Conservation (phyloP, 2,113 vertebrate species). For the Cyanistes caeruleus region DNA sequence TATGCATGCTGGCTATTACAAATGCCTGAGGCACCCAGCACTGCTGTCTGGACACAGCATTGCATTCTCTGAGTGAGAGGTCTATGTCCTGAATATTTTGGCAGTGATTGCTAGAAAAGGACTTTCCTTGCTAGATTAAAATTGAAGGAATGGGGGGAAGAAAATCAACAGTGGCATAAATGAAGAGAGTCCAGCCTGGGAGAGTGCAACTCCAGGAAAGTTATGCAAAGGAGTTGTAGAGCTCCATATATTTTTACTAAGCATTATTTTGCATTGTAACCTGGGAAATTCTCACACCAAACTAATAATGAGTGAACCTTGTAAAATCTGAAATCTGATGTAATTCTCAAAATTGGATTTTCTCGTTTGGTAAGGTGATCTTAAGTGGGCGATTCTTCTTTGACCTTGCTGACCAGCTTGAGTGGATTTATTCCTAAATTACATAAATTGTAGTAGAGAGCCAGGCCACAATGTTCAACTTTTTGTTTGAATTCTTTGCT, state of each 20-base stretch:
- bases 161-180: background rate
- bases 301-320: background rate
- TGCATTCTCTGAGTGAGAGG: slow-evolving; percentile 1
- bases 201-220: slow-evolving; percentile 54
- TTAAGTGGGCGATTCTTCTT: background rate
- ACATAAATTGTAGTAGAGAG: background rate
- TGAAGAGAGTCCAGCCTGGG: slow-evolving; percentile 50
- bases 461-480: background rate
- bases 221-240: slow-evolving; percentile 52
- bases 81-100: slow-evolving; percentile 34
- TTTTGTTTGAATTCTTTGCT: background rate
- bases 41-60: slow-evolving; percentile 10
- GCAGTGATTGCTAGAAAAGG: slow-evolving; percentile 13
- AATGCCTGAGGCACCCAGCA: slow-evolving; percentile 17
- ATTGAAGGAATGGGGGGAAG: background rate
- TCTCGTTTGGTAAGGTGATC: slow-evolving; percentile 18
- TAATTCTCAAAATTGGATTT: slow-evolving; percentile 7
- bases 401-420: background rate
- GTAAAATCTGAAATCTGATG: background rate
- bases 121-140: slow-evolving; percentile 29
- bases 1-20: background rate
- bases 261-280: slow-evolving; percentile 25
- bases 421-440: slow-evolving; percentile 11
- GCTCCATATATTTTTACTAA: slow-evolving; percentile 60
- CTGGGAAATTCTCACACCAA: slow-evolving; percentile 26